phyloP scores from a whole-genome alignment of 2,797 vertebrate species.

The Allobates femoralis region DNA sequence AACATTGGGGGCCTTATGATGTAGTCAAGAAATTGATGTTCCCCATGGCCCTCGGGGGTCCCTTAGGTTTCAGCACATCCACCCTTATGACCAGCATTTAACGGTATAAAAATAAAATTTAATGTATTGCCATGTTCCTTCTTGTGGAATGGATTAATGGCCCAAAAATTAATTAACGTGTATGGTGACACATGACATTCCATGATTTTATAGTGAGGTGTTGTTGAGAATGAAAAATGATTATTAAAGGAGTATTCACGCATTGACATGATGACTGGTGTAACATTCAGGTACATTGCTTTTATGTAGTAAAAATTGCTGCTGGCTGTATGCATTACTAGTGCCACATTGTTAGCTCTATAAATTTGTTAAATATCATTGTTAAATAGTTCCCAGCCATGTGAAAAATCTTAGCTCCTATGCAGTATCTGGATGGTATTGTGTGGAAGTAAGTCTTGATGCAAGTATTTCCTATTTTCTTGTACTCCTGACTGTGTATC shows the following conservation, averaged over 20 bases:
- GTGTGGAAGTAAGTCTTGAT: too few relatives aligned
- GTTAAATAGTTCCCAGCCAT: too few relatives aligned
- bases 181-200: not conserved
- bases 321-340: not conserved
- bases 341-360: not conserved
- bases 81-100: too few relatives aligned
- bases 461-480: too few relatives aligned
- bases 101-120: constrained; percentile 27
- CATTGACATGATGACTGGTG: not conserved
- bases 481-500: too few relatives aligned
- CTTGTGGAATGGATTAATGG: not conserved
- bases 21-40: too few relatives aligned
- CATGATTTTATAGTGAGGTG: not conserved
- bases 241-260: not conserved
- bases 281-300: not conserved
- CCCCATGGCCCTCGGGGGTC: too few relatives aligned
- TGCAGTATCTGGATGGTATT: too few relatives aligned
- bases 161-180: not conserved
- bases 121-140: not conserved
- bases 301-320: not conserved
- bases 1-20: too few relatives aligned
- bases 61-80: too few relatives aligned
- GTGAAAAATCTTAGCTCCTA: too few relatives aligned
- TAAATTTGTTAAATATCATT: too few relatives aligned
- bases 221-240: not conserved